These are phyloP conservation scores for Myopa testacea DNA, from an alignment of 2,888 invertebrate species.

Conservation along the genomic window DNA sequence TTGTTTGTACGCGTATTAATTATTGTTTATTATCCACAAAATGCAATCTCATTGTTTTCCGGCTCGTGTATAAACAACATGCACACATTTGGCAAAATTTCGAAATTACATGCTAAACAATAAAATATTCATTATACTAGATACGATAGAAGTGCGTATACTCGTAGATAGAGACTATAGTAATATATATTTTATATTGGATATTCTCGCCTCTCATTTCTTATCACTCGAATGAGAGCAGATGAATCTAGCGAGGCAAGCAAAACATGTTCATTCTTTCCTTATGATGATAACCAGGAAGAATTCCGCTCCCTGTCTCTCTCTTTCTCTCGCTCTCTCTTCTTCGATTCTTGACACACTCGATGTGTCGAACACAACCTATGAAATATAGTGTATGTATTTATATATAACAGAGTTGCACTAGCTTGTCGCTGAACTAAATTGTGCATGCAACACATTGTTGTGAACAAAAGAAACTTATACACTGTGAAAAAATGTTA, in stretches of 20 bases:
- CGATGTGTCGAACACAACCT: neutral
- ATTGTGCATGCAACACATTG: neutral
- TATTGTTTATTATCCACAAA: neutral
- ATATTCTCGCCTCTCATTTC: too few relatives aligned
- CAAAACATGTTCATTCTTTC: too few relatives aligned
- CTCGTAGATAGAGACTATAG: too few relatives aligned
- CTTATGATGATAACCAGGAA: too few relatives aligned
- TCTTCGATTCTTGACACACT: neutral
- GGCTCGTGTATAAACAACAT: neutral
- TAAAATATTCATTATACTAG: too few relatives aligned
- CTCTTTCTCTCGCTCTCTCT: neutral
- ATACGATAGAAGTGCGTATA: too few relatives aligned
- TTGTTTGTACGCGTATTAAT: neutral
- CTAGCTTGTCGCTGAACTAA: neutral
- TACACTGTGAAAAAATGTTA: neutral
- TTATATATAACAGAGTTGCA: neutral
- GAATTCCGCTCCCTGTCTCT: neutral
- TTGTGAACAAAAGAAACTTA: neutral
- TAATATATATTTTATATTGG: too few relatives aligned
- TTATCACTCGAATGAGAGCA: too few relatives aligned
- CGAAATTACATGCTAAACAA: too few relatives aligned
- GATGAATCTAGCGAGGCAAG: too few relatives aligned
- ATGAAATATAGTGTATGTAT: neutral
- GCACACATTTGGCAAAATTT: neutral
- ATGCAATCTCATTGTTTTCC: conserved; percentile 8